Evolutionary conservation across 30 jellyfish, hydroid and myxozoan species (phyloP), one percentile per base, ranked within the genome.

Genomic region (Mastigias papua): DNA sequence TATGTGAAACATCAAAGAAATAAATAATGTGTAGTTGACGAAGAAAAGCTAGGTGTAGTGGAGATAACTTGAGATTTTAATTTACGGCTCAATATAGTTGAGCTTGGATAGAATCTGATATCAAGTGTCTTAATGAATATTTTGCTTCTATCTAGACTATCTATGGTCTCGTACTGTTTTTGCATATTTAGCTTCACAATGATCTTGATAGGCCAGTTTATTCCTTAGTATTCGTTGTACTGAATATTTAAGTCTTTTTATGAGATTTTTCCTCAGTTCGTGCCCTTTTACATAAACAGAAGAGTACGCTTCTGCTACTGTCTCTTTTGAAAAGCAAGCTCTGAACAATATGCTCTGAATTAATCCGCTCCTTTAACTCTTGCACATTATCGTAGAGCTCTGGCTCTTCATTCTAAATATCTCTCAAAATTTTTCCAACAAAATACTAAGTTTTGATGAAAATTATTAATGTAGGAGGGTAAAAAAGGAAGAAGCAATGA

Each of bases 231-330:
- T 95, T 37, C 96, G 84, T 73, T 86, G n/a, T 89, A 57, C 99
- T 90, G 72, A 85, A 85, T 23, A 63, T 86, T 82, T 65, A 33
- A 2, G 2, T 89, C 78, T n/a, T 42, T 88, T 89, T 1, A 97
- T 86, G 31, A 95, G 83, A 58, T 90, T 95, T 68, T 85, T 70
- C 69, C 97, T 70, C 93, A 95, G 90, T 67, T 90, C 93, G 81
- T 76, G 90, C 31, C 99, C 99, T 60, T 90, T 90, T 15, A 95
- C 99, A 48, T 31, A 90, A n/a, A 89, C 98, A 11, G 97, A 73
- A 6, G 97, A 61, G 79, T 95, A 95, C 17, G 98, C 99, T 72
- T 89, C 97, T 48, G 89, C 96, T 20, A 89, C 87, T 2, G 97
- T 94, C 73, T 95, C 99, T 54, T 90, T 87, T 61, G 81, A 97